Conservation (phyloP, 2,888 invertebrate species). For the Synergus laeviventris region DNA sequence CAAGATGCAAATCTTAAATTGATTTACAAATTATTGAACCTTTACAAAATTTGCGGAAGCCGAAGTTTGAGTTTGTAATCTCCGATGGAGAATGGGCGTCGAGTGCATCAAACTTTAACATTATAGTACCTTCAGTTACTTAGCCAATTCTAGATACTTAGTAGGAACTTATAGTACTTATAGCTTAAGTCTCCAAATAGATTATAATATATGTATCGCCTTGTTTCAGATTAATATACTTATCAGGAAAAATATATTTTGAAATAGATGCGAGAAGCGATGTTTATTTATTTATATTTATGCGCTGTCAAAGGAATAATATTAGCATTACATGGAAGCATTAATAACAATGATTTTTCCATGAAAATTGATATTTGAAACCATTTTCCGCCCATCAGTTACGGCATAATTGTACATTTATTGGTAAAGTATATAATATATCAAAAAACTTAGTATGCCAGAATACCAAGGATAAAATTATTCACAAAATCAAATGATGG, state of each 20-base stretch:
- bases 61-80: constrained; percentile 55
- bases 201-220: constrained; percentile 3
- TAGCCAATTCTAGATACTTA: constrained; percentile 17
- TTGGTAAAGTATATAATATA: too few species aligned
- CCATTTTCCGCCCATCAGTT: not conserved
- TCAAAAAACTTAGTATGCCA: too few species aligned
- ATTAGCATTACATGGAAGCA: not conserved
- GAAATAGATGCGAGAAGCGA: not conserved
- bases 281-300: not conserved
- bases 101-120: constrained; percentile 15
- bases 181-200: constrained; percentile 7
- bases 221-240: not conserved
- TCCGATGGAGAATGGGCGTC: constrained; percentile 56
- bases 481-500: not conserved
- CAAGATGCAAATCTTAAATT: not conserved
- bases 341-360: not conserved
- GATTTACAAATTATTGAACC: not conserved
- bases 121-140: not conserved
- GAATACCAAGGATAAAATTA: not conserved
- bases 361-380: not conserved
- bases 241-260: not conserved
- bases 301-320: not conserved
- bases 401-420: not conserved
- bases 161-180: constrained; percentile 30
- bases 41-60: not conserved